Evolutionary conservation across 2,113 vertebrate genomes (phyloP).

Genomic region (Madoqua kirkii): DNA sequence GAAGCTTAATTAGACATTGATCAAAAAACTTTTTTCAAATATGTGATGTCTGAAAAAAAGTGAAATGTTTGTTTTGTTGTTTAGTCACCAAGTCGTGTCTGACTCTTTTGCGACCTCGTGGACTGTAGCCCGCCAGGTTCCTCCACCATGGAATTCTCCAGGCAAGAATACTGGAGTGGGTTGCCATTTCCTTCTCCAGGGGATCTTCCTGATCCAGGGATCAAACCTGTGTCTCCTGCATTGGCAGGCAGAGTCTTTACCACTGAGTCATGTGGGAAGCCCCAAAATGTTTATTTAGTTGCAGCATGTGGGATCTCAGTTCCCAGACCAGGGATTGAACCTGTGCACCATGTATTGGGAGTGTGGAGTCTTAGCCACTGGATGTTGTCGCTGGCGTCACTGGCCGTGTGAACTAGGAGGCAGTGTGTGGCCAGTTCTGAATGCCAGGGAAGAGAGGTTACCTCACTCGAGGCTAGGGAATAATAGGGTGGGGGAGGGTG

Average conservation of each 20-base stretch:
- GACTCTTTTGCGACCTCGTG: not conserved
- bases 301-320: not conserved
- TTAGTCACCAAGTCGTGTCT: not conserved
- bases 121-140: not conserved
- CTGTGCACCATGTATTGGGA: not conserved
- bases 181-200: not conserved
- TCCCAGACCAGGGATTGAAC: not conserved
- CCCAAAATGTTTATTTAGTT: not conserved
- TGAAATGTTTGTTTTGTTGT: not conserved
- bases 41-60: not conserved
- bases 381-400: too few relatives aligned
- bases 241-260: not conserved
- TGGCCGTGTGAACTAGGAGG: accelerated
- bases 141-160: not conserved
- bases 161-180: not conserved
- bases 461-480: not conserved
- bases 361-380: not conserved
- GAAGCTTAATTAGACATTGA: not conserved
- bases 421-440: accelerated
- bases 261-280: not conserved
- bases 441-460: too few relatives aligned
- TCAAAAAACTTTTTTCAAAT: not conserved
- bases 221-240: not conserved
- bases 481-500: accelerated
- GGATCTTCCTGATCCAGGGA: not conserved